Evolutionary conservation across 2,888 invertebrate genomes (phyloP), one percentile per base, ranked within the genome.

Genomic region (Trissolcus brochymenae): DNA sequence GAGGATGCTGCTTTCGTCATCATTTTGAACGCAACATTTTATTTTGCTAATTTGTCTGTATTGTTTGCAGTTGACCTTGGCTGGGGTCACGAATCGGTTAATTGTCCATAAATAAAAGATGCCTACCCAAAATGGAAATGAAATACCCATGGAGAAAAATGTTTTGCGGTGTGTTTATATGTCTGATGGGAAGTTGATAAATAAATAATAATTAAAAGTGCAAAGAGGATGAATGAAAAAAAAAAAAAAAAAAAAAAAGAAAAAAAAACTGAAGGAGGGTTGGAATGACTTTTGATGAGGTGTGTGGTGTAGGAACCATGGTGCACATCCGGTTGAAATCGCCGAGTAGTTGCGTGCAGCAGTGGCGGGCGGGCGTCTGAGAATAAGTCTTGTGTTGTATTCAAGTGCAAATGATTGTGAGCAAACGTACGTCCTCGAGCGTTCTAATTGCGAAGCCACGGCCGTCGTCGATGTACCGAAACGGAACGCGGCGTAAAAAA

Each of bases 381-480:
- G 67, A 35, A 35, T 77, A 74, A 68, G 82, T 76, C 80, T 25
- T 25, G 25, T 11, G 35, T 75, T 71, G 82, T 81, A 84, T 85
- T 85, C 84, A 82, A 85, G 84, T 85, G 85, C 84, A 85, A 86
- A 86, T 86, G 82, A 84, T 75, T 68, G 72, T 62, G 62, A 62
- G 35, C 29, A 64, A 11, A 43, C 17, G 56, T n/a, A 64, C 61
- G 75, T 78, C 76, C 78, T 73, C 78, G 75, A 68, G 49, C 72
- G 77, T 59, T 79, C 73, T 73, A 78, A 79, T 79, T 78, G 76
- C 76, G 51, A 76, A 76, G 73, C 75, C 70, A 78, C 73, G 61
- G 64, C 70, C 70, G 65, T 71, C 78, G 74, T 71, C 78, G 74
- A 75, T 75, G 74, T 74, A 62, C 74, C 74, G 64, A 78, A 71